A percentile compares a stretch with the other conserved stretches of the same genome.
Evolutionary conservation across 1,140 invertebrate species (phyloP).

Genomic region (Aphidius gifuensis): DNA sequence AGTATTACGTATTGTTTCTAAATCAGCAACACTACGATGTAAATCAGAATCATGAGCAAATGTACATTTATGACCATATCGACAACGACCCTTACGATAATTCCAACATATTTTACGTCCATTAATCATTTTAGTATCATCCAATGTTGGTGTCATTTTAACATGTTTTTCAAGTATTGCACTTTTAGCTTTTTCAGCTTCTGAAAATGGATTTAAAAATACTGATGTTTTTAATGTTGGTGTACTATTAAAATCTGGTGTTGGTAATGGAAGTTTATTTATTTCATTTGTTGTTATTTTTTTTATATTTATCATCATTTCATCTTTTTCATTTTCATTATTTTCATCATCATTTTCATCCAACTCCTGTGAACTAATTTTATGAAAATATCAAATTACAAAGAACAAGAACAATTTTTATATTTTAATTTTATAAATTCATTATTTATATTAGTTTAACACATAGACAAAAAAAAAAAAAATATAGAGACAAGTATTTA

Average conservation of each 20-base stretch:
- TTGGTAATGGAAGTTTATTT: constrained; percentile 56
- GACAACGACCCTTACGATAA: constrained; percentile 84
- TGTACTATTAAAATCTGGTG: constrained; percentile 54
- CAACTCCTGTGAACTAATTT: constrained; percentile 50
- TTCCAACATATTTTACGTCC: constrained; percentile 92
- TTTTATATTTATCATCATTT: constrained; percentile 30
- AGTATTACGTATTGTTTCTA: constrained; percentile 58
- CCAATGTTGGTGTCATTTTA: constrained; percentile 76
- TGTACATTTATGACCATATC: constrained; percentile 88
- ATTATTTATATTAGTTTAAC: neutral
- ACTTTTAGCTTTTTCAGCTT: constrained; percentile 82
- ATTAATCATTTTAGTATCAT: constrained; percentile 73
- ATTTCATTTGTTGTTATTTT: constrained; percentile 27
- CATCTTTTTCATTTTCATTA: constrained; percentile 26
- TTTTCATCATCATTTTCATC: constrained; percentile 32
- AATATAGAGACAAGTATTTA: neutral
- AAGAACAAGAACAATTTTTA: constrained; percentile 43
- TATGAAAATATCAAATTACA: constrained; percentile 56
- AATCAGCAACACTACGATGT: constrained; percentile 58
- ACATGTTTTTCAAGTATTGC: constrained; percentile 90
- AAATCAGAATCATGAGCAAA: constrained; percentile 89
- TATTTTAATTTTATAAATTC: neutral
- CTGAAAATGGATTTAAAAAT: constrained; percentile 86
- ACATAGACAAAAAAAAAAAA: neutral
- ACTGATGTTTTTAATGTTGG: constrained; percentile 63